Evolutionary conservation across 2,113 vertebrate species (phyloP), one percentile per base, ranked within the genome.

Genomic region (Spizaetus ornatus): DNA sequence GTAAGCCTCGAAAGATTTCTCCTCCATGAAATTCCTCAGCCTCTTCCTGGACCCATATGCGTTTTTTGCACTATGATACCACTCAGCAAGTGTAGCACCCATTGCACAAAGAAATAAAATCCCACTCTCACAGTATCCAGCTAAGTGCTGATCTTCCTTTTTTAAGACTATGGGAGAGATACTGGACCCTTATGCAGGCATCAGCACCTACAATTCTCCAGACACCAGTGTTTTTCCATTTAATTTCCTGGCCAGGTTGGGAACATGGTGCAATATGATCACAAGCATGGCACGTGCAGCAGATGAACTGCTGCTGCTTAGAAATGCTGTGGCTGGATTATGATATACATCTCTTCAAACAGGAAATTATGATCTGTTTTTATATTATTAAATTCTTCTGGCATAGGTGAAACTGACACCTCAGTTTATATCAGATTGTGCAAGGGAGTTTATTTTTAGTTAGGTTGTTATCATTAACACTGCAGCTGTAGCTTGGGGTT

Each of bases 321-420:
- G 90, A 96, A 82, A 70, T 88, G 82, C 82, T 31, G 14, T 25
- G 71, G 62, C 58, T 66, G 58, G 82, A 48, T 69, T 93, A 42
- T 42, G 70, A 82, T 91, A 70, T 3, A 18, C 31, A 86, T 90
- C 90, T 90, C 66, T 90, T 88, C 66, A 80, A 87, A 92, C 74
- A 96, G 96, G 96, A 97, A 95, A 97, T 97, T 96, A 90, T 73
- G 74, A 53, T 91, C 95, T 94, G 91, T 95, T 96, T 97, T 96
- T 90, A 23, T 65, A n/a, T 93, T 92, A 96, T 93, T 93, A 94
- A 92, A 85, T 91, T 94, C 70, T 82, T 80, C 93, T 84, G 69
- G 77, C 74, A 66, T 7, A 80, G 66, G 62, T 80, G 82, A 88
- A 90, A 91, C 94, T 29, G 82, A 69, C 40, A 90, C 62, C 71